phyloP scores from a whole-genome alignment of 1,140 invertebrate species.

The Meloidogyne floridensis region DNA sequence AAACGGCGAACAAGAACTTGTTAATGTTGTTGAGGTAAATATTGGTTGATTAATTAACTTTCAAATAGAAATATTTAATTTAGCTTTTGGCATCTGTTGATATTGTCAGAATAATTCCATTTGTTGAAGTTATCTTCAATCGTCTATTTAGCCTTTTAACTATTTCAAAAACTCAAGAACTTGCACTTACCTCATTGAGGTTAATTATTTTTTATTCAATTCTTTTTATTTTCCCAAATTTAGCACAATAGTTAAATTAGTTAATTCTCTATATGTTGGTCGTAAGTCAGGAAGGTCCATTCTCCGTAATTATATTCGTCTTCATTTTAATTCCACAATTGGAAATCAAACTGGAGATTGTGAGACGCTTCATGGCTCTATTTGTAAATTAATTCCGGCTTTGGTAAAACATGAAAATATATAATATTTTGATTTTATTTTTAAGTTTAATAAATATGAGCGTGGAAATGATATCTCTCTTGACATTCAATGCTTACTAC shows the following conservation, averaged over 20 bases:
- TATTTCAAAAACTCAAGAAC: conserved; percentile 37
- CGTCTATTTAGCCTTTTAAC: conserved; percentile 53
- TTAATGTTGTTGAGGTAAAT: conserved; percentile 2
- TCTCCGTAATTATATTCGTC: conserved; percentile 47
- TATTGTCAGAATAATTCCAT: conserved; percentile 51
- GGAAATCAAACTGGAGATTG: not conserved
- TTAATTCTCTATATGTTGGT: conserved; percentile 22
- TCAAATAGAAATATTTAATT: not conserved
- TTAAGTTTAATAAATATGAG: conserved; percentile 17
- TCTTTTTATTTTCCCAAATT: conserved; percentile 5
- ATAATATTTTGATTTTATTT: conserved; percentile 14
- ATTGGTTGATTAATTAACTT: not conserved
- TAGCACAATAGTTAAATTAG: conserved; percentile 33
- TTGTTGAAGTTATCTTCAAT: conserved; percentile 51
- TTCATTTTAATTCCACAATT: conserved; percentile 35
- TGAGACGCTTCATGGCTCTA: conserved; percentile 43
- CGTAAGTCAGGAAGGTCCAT: conserved; percentile 34
- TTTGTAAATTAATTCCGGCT: conserved; percentile 53
- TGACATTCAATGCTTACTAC: conserved; percentile 31
- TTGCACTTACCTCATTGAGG: conserved; percentile 27
- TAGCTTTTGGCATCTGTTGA: conserved; percentile 49
- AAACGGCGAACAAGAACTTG: conserved; percentile 3
- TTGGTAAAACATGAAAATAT: conserved; percentile 25
- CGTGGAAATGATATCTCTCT: not conserved
- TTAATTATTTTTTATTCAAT: not conserved